Conservation (phyloP, 2,888 invertebrate genomes). For the Epiblema foenella region DNA sequence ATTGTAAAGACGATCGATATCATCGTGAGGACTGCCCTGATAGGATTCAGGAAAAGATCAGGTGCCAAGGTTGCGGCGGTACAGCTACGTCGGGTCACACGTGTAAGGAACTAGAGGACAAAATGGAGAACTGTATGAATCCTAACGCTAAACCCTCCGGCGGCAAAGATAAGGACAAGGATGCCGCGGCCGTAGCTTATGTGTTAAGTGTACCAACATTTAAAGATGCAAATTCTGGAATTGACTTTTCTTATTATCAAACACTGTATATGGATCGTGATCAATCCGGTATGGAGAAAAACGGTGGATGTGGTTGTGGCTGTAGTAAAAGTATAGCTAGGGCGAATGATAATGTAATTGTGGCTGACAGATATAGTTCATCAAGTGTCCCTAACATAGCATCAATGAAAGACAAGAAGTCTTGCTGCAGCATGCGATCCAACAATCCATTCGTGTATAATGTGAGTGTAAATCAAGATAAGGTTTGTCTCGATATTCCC, state of each 20-base stretch:
- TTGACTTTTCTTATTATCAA: conserved; percentile 57
- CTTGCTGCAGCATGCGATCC: conserved; percentile 48
- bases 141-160: conserved; percentile 1
- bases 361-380: conserved; percentile 40
- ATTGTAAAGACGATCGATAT: conserved; percentile 74
- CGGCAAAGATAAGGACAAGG: conserved; percentile 49
- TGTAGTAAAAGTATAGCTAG: conserved; percentile 50
- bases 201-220: conserved; percentile 60
- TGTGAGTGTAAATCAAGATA: conserved; percentile 52
- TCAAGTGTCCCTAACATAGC: conserved; percentile 48
- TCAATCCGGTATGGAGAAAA: conserved; percentile 30
- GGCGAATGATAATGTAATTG: conserved; percentile 34
- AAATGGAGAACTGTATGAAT: conserved; percentile 59
- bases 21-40: conserved; percentile 71
- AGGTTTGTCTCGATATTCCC: conserved; percentile 59
- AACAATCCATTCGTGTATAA: conserved; percentile 57
- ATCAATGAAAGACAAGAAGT: conserved; percentile 47
- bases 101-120: conserved; percentile 65
- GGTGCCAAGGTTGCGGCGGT: conserved; percentile 69
- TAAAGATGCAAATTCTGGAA: conserved; percentile 59
- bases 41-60: conserved; percentile 48
- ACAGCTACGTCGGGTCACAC: conserved; percentile 60
- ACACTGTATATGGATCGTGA: conserved; percentile 51
- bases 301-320: conserved; percentile 53
- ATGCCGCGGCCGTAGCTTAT: conserved; percentile 59